Base-by-base conservation (phyloP, 1,140 invertebrate genomes). In the Drosophila quadrilineata region DNA sequence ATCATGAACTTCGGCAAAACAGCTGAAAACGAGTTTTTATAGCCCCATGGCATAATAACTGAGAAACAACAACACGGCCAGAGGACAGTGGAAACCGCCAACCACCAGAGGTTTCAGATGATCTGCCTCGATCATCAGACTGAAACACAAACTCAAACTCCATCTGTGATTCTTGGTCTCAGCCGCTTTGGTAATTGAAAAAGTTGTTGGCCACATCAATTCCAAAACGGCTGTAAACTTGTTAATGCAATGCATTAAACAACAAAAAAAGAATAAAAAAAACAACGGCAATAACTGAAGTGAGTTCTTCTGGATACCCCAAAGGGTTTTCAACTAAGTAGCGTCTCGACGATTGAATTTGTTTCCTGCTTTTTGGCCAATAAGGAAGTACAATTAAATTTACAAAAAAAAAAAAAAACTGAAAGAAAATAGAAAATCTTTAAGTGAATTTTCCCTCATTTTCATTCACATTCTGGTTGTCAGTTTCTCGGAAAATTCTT, bases 21-120 rank as follows among this genome's bases (percentile, higher is more conserved):
- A 85, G 74, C 74, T 84, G 79, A 85, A 85, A 85, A 85, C 79
- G 74, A 85, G 79, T 85, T 85, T 85, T 85, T 71, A 84, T 67
- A 67, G 64, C 64, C 63, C 29, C 64, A 67, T 82, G 77, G 77
- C 77, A 82, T 82, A 84, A 82, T 82, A 84, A 73, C 77, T 52
- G 75, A 53, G 52, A 49, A 41, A 19, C 19, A 64, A 36, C 46
- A 54, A 54, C 65, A 56, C 10, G 50, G 28, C 16, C n/a, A 17
- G 21, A 64, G 31, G 10, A 31, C 38, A 43, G 12, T 14, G n/a
- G 29, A 40, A 22, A 41, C 9, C 12, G 41, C 8, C 53, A 70
- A 54, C 75, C 58, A n/a, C n/a, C n/a, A n/a, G n/a, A n/a, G n/a
- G n/a, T n/a, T n/a, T 73, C 46, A 67, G 59, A 75, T 70, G 75